Evolutionary conservation across 2,113 vertebrate species (phyloP).

Genomic region (Balaenoptera acutorostrata): DNA sequence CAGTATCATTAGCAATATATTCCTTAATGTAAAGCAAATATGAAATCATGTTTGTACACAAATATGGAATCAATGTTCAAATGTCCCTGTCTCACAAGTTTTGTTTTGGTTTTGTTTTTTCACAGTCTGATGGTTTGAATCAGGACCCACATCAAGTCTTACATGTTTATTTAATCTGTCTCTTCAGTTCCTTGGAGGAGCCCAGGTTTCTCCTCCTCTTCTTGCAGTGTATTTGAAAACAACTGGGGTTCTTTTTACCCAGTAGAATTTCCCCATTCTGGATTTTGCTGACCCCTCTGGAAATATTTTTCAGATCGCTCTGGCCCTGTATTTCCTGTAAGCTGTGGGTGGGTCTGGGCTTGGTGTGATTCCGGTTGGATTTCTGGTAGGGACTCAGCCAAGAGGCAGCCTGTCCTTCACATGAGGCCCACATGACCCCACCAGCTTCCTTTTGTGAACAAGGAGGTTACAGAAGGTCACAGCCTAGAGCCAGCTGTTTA

Average conservation of each 20-base stretch:
- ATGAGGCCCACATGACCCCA: fast-evolving
- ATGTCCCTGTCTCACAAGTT: background rate
- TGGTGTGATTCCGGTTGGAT: background rate
- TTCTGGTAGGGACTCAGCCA: background rate
- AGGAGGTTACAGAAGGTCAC: background rate
- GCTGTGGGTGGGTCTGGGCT: background rate
- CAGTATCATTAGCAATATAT: background rate
- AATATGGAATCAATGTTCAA: background rate
- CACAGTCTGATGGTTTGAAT: background rate
- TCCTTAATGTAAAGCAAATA: background rate
- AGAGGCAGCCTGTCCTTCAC: background rate
- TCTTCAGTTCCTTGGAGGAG: background rate
- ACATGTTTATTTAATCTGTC: background rate
- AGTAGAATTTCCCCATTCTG: background rate
- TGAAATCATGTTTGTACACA: background rate
- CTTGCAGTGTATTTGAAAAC: background rate
- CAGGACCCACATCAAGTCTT: background rate
- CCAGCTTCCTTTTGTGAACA: background rate
- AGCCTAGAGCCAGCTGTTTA: background rate
- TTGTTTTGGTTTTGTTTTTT: background rate
- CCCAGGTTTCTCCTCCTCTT: background rate
- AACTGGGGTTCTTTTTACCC: background rate
- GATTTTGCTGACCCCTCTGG: background rate
- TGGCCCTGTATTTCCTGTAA: background rate
- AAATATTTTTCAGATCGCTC: background rate